phyloP scores from a whole-genome alignment of 2,113 vertebrate genomes.

The Arothron firmamentum region DNA sequence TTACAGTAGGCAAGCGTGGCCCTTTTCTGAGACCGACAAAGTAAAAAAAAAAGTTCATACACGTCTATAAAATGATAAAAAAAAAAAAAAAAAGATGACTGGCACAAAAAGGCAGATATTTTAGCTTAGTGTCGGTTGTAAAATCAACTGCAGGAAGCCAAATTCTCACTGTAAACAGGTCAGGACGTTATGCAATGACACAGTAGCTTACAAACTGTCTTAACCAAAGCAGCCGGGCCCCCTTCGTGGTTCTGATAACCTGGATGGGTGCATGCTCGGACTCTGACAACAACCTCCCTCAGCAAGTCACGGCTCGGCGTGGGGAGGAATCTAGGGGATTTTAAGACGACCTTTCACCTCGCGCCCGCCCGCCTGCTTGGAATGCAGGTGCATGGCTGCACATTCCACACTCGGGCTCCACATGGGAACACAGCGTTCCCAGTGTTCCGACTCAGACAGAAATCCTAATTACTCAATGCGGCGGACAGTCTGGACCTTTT shows the following conservation, averaged over 20 bases:
- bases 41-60: constrained; percentile 29
- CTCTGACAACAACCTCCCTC: not conserved
- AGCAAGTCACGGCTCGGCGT: constrained; percentile 17
- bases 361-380: constrained; percentile 7
- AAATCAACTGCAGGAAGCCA: not conserved
- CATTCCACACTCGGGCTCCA: constrained; percentile 50
- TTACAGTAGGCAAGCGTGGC: constrained; percentile 34
- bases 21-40: constrained; percentile 45
- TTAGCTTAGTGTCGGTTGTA: constrained; percentile 44
- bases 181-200: constrained; percentile 16
- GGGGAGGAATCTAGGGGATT: constrained; percentile 8
- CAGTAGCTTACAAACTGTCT: not conserved
- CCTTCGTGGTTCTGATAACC: constrained; percentile 12
- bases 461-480: constrained; percentile 28
- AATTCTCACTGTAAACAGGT: constrained; percentile 43
- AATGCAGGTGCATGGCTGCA: constrained; percentile 66
- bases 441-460: constrained; percentile 23
- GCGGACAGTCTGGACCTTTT: constrained; percentile 12
- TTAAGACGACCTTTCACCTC: constrained; percentile 14
- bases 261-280: not conserved
- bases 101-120: not conserved
- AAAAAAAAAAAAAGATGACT: constrained; percentile 19
- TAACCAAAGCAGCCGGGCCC: not conserved
- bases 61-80: constrained; percentile 29
- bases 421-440: constrained; percentile 55